Percentiles rank a stretch among this genome's conserved stretches.
Evolutionary conservation across 2,888 invertebrate genomes (phyloP).

Genomic region (Meteorus cinctellus): DNA sequence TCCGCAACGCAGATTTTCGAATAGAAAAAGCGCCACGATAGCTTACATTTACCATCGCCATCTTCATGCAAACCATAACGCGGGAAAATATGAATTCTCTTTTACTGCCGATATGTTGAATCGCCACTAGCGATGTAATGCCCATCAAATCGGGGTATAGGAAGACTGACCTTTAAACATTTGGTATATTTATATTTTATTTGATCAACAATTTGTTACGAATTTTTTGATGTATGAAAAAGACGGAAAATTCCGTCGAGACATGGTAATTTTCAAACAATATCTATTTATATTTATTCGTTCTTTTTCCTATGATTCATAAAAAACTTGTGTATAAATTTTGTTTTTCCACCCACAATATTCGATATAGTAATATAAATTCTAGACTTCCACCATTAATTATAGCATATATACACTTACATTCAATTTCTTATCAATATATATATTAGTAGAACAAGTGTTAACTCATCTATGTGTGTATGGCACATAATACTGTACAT

Average conservation of each 20-base stretch:
- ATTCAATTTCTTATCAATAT: neutral
- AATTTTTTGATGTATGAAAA: neutral
- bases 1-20: too few relatives aligned
- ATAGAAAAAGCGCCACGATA: too few relatives aligned
- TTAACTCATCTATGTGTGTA: neutral
- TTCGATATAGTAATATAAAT: neutral
- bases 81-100: too few relatives aligned
- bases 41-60: too few relatives aligned
- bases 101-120: too few relatives aligned
- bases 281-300: neutral
- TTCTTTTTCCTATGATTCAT: neutral
- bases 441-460: neutral
- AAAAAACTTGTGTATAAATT: neutral
- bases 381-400: neutral
- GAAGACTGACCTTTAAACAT: neutral
- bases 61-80: too few relatives aligned
- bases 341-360: neutral
- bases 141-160: too few relatives aligned
- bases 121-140: too few relatives aligned
- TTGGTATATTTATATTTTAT: neutral
- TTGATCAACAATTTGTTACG: neutral
- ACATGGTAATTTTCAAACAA: neutral
- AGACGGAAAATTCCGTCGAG: neutral
- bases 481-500: conserved; percentile 9
- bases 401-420: neutral